Conservation (phyloP, 2,113 vertebrate species). For the Oncorhynchus tshawytscha region DNA sequence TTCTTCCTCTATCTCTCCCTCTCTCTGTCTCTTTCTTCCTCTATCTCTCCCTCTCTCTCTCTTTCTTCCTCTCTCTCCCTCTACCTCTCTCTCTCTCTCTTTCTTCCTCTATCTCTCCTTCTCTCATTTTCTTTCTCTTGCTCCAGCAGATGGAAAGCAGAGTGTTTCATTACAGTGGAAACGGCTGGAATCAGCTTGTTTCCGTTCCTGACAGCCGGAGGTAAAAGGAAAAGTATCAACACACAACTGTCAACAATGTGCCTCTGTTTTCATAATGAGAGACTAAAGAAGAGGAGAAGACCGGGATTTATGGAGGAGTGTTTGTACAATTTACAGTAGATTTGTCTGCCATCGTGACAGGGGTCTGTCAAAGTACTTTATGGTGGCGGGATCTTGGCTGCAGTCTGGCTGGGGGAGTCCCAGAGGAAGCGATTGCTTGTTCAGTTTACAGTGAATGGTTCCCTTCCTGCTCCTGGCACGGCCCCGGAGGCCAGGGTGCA, state of each 20-base stretch:
- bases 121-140: not conserved
- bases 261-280: constrained; percentile 46
- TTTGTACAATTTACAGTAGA: too few species aligned
- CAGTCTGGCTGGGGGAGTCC: constrained; percentile 74
- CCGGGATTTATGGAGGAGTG: too few species aligned
- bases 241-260: constrained; percentile 43
- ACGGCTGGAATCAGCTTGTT: constrained; percentile 63
- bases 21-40: too few species aligned
- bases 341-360: not conserved
- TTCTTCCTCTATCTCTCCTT: too few species aligned
- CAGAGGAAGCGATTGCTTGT: constrained; percentile 77
- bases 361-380: constrained; percentile 78
- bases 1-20: too few species aligned
- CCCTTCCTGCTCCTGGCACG: constrained; percentile 79
- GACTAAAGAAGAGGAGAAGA: constrained; percentile 10
- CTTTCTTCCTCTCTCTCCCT: too few species aligned
- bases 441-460: constrained; percentile 81
- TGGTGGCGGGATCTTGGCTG: constrained; percentile 77
- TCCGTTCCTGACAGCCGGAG: constrained; percentile 33
- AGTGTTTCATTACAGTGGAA: constrained; percentile 62
- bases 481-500: constrained; percentile 67
- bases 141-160: constrained; percentile 47
- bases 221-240: constrained; percentile 39
- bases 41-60: too few species aligned
- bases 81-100: too few species aligned